These are phyloP conservation scores for Phortica okadai DNA, from an alignment of 2,888 invertebrate genomes.

Conservation along the genomic window DNA sequence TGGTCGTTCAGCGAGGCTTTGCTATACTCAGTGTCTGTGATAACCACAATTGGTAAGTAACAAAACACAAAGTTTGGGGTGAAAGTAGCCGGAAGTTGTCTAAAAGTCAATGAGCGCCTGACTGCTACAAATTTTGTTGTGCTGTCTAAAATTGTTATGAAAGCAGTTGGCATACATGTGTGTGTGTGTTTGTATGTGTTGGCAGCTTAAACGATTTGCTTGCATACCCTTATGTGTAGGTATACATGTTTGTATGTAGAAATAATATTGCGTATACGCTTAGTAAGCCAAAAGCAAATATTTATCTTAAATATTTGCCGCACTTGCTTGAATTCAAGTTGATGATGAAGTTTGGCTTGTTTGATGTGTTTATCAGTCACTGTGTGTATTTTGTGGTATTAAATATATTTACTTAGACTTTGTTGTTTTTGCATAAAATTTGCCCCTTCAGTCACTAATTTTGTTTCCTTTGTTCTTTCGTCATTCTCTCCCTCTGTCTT, in stretches of 20 bases:
- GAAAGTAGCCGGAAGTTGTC: not conserved
- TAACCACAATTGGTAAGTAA: slow-evolving; percentile 90
- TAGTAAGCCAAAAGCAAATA: slow-evolving; percentile 41
- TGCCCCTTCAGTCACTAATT: slow-evolving; percentile 12
- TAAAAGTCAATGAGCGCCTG: not conserved
- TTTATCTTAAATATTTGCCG: slow-evolving; percentile 55
- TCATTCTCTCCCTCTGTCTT: not conserved
- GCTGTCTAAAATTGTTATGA: not conserved
- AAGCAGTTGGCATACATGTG: not conserved
- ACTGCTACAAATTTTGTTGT: slow-evolving; percentile 6
- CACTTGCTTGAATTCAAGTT: slow-evolving; percentile 16
- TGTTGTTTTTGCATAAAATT: slow-evolving; percentile 3
- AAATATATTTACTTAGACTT: slow-evolving; percentile 19
- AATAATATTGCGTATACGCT: slow-evolving; percentile 55
- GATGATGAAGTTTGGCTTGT: slow-evolving; percentile 43
- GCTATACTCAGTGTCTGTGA: slow-evolving; percentile 90
- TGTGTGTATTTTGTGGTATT: slow-evolving; percentile 9
- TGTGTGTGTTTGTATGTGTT: not conserved
- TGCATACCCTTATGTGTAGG: not conserved
- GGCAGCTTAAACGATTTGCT: not conserved
- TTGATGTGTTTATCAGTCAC: not conserved
- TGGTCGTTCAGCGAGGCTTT: slow-evolving; percentile 92
- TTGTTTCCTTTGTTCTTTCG: slow-evolving; percentile 39
- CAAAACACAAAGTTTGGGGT: not conserved
- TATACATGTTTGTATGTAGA: not conserved